Evolutionary conservation across 2,113 vertebrate species (phyloP), one percentile per base, ranked within the genome.

Genomic region (Boulengeromyrus knoepffleri): DNA sequence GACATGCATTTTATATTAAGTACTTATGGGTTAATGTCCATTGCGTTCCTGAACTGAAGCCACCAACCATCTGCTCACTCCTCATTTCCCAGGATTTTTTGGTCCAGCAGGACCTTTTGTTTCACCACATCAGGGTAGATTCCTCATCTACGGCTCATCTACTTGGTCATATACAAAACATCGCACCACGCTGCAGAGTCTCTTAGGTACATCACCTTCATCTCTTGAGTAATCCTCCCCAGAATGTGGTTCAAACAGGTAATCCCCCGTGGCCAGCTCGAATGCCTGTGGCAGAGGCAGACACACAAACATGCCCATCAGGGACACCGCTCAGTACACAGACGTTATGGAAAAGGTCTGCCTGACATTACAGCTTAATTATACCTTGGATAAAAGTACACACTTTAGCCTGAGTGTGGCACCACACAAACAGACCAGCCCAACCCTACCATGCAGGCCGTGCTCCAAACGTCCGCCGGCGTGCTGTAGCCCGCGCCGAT

Each of bases 391-490:
- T 39, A 77, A 17, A 74, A 74, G 27, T 74, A 36, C 31, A 15
- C 3, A 39, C 27, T 36, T 31, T 17, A 31, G 70, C 70, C 13
- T 74, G 10, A 36, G 31, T 77, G 70, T 47, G 80, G 45, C 77
- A 19, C 2, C 15, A 85, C 39, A 42, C 45, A 27, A n/a, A 4
- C 0, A 21, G 56, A 39, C 19, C 62, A n/a, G 39, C 19, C 8
- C 31, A 90, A 90, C 96, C 96, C 94, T 91, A 99, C 98, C 99
- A 99, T 99, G 93, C 99, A 99, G 0, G 99, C 99, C 0, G 99
- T 99, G 96, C 99, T 99, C 99, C 99, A 99, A 90, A 99, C 97
- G 92, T 99, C 99, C 0, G 99, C 99, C 0, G 99, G 98, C 46
- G 98, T 98, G 92, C 96, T 97, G 91, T 99, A 99, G 12, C 98